Evolutionary conservation across 2,888 invertebrate species (phyloP).

Genomic region (Eueremaeus valkanovi): DNA sequence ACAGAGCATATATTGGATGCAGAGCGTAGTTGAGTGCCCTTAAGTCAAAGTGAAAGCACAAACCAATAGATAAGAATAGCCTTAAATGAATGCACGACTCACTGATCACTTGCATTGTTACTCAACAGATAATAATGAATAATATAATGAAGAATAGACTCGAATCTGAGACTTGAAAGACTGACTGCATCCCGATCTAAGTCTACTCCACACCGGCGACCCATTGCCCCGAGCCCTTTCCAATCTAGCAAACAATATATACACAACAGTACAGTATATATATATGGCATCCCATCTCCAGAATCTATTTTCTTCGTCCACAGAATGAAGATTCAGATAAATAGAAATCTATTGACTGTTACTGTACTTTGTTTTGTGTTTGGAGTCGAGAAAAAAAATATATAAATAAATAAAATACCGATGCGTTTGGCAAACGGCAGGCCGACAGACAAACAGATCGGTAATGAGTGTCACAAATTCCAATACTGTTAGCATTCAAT

Average conservation of each 20-base stretch:
- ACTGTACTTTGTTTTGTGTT: slow-evolving; percentile 1
- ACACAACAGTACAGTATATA: no score
- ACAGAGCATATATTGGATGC: background rate
- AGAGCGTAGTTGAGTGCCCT: slow-evolving; percentile 14
- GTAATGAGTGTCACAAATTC: background rate
- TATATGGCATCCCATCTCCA: slow-evolving; percentile 1
- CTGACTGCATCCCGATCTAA: background rate
- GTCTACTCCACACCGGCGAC: background rate
- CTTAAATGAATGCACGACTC: slow-evolving; percentile 17
- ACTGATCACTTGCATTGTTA: slow-evolving; percentile 5
- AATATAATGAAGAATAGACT: slow-evolving; percentile 25
- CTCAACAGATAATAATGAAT: slow-evolving; percentile 14
- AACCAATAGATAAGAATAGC: background rate
- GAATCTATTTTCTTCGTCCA: background rate
- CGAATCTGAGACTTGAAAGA: no score
- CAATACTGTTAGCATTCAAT: no score
- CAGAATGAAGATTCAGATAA: background rate
- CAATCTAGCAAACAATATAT: background rate
- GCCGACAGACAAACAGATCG: background rate
- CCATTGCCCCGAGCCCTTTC: slow-evolving; percentile 13
- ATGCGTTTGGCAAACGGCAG: background rate
- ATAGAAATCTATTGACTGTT: background rate
- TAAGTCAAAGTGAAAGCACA: slow-evolving; percentile 15
- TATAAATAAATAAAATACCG: background rate
- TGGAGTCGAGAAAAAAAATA: no score